These are phyloP conservation scores for Threskiornis aethiopicus DNA, from an alignment of 2,797 vertebrate genomes.

Conservation along the genomic window DNA sequence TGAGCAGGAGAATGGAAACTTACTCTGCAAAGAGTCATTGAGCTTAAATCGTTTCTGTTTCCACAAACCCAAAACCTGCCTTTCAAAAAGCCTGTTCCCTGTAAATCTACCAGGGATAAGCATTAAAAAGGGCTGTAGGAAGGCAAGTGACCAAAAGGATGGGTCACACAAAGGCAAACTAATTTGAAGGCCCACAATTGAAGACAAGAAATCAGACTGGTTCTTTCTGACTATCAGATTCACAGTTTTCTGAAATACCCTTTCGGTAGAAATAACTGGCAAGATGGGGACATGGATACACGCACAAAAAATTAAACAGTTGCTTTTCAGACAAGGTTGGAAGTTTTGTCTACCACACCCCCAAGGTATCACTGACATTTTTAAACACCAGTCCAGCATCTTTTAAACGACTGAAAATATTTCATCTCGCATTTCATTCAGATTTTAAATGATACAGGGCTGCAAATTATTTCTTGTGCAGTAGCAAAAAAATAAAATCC, in stretches of 20 bases:
- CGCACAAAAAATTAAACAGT: background rate
- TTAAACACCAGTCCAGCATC: background rate
- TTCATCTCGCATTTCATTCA: background rate
- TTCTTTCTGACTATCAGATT: background rate
- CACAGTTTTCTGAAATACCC: background rate
- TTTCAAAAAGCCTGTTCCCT: background rate
- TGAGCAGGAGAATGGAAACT: background rate
- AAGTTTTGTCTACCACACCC: background rate
- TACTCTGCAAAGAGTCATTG: background rate
- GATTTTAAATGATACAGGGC: background rate
- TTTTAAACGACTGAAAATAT: background rate
- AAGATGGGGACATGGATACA: background rate
- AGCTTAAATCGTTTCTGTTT: background rate
- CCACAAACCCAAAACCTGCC: background rate
- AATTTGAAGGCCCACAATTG: rapidly evolving
- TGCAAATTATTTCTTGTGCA: background rate
- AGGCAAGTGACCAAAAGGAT: background rate
- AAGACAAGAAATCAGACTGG: background rate
- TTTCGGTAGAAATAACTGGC: background rate
- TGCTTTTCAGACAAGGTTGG: background rate
- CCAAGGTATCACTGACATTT: background rate
- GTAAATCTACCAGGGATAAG: background rate
- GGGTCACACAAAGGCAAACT: background rate
- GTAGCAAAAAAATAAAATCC: background rate
- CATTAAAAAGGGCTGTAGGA: background rate